Conservation (phyloP, 2,888 invertebrate genomes). For the Phalera bucephala region DNA sequence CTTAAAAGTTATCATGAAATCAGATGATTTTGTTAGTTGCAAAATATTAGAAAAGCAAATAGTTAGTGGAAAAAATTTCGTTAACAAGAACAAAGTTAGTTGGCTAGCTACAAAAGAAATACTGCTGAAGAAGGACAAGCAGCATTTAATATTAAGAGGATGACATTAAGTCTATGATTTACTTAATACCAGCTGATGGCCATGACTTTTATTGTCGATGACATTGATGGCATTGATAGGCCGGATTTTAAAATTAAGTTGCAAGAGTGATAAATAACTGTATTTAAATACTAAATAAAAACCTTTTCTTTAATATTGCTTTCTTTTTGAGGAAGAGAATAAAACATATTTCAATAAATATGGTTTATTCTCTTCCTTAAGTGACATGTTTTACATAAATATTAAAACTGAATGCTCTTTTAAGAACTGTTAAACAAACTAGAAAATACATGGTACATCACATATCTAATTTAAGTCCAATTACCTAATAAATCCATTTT, state of each 20-base stretch:
- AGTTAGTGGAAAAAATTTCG: not conserved
- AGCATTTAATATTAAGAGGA: no score
- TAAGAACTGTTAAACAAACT: slow-evolving; percentile 1
- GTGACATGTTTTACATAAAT: not conserved
- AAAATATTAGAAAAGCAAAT: no score
- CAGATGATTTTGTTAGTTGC: no score
- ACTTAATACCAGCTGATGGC: slow-evolving; percentile 3
- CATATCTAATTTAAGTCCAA: slow-evolving; percentile 3
- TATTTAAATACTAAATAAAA: slow-evolving; percentile 1
- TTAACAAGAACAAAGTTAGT: not conserved
- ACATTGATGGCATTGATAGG: slow-evolving; percentile 3
- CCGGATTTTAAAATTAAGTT: slow-evolving; percentile 4
- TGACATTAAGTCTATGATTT: no score
- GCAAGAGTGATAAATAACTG: not conserved
- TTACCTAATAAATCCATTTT: slow-evolving; percentile 3
- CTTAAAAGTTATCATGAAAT: no score
- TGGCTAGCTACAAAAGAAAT: not conserved
- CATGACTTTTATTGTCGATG: slow-evolving; percentile 3
- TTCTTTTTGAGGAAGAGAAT: not conserved
- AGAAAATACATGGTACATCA: slow-evolving; percentile 4
- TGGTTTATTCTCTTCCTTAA: slow-evolving; percentile 1
- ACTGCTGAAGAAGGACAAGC: not conserved
- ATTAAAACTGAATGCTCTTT: not conserved
- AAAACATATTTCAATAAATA: no score
- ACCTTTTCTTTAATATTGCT: not conserved